phyloP scores from a whole-genome alignment of 35 echinoderm and acorn worm species.

The Heliocidaris erythrogramma region DNA sequence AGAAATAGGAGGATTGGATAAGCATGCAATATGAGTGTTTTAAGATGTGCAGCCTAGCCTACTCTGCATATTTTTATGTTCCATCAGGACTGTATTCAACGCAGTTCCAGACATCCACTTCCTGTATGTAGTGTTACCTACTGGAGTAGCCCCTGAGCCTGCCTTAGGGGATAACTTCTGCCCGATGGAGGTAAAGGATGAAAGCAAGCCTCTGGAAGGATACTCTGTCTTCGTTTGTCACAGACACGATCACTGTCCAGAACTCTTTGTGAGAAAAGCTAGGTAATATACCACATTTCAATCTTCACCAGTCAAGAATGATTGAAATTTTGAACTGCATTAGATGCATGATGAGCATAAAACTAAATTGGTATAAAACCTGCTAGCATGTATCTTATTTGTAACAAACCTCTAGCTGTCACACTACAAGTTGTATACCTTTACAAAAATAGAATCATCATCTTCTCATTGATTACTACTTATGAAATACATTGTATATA shows the following conservation, averaged over 20 bases:
- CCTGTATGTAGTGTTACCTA: constrained; percentile 82
- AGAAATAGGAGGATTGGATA: background rate
- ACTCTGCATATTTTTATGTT: background rate
- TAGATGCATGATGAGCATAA: background rate
- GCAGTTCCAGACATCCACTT: constrained; percentile 98
- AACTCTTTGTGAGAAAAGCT: constrained; percentile 93
- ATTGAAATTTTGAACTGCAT: background rate
- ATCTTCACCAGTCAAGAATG: background rate
- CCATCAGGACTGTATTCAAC: constrained; percentile 95
- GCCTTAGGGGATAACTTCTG: constrained; percentile 78
- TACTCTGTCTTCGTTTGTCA: constrained; percentile 79
- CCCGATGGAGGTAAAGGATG: constrained; percentile 60
- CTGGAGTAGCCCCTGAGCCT: constrained; percentile 75
- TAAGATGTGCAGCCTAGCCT: background rate
- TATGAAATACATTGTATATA: background rate
- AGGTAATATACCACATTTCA: constrained; percentile 57
- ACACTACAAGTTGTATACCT: no score
- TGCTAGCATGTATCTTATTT: no score
- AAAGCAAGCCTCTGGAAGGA: constrained; percentile 57
- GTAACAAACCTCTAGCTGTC: no score
- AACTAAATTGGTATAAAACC: no score
- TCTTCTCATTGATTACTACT: no score
- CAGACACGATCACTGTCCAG: constrained; percentile 85
- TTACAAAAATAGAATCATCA: no score
- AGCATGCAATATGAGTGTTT: background rate